Evolutionary conservation across 2,113 vertebrate genomes (phyloP), one percentile per base, ranked within the genome.

Genomic region (Myxocyprinus asiaticus): DNA sequence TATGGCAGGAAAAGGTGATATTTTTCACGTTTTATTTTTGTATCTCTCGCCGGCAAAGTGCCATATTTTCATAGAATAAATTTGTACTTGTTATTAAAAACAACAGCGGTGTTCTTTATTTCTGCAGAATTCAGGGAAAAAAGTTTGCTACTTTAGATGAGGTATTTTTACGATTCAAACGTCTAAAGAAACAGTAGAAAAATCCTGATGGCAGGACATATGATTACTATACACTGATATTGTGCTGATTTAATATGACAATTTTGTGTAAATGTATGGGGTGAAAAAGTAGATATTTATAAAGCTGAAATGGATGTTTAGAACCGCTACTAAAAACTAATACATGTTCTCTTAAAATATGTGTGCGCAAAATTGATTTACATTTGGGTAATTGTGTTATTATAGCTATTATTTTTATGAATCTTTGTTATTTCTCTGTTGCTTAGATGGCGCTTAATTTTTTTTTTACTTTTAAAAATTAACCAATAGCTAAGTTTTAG

Each of bases 1-100:
- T 93, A 94, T 89, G 90, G 78, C 86, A 91, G 92, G 87, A 93
- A 92, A 93, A 33, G 93, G 90, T 90, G 87, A 90, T 92, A 92
- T 92, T 85, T 85, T 94, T 95, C 93, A 94, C 91, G 91, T 89
- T 96, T 95, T 96, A 95, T 98, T 97, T 98, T 96, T 97, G 92
- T 96, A 97, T 94, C 90, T 81, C 93, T 91, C 94, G 22, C 22
- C 22, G 22, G 22, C 22, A 93, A 90, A 92, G 85, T 63, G 82
- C 74, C 83, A 80, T 96, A 96, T 96, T 96, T 97, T 96, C 91
- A 92, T 96, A 94, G 94, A 98, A 96, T 96, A 97, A 97, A 96
- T 94, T 93, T 84, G 91, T 92, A 94, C 94, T 93, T 92, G 22
- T 33, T 33, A 48, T 33, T 33, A 45, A 50, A 50, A 64, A 78